phyloP scores from a whole-genome alignment of 2,113 vertebrate genomes.

The Microcebus murinus region DNA sequence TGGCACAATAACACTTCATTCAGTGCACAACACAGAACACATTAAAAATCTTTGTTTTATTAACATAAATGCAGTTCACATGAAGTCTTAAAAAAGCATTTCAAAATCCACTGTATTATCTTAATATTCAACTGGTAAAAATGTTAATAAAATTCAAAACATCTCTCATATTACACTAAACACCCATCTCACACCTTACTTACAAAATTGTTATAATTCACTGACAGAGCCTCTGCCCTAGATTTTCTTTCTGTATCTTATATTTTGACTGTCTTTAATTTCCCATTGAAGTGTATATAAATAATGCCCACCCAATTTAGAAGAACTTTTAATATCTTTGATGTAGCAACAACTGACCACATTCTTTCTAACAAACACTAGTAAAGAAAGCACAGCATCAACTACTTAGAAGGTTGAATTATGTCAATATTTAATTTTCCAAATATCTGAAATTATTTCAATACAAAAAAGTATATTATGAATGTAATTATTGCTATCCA shows the following conservation, averaged over 20 bases:
- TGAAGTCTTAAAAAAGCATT: background rate
- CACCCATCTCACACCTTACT: background rate
- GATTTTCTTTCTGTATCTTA: background rate
- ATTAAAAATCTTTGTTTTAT: background rate
- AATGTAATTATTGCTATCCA: background rate
- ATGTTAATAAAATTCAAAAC: background rate
- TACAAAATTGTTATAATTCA: background rate
- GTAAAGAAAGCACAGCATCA: too few relatives aligned
- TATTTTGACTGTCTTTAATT: background rate
- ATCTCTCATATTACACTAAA: background rate
- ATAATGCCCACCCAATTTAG: background rate
- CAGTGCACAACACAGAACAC: background rate
- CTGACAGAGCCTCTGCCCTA: background rate
- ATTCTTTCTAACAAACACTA: background rate
- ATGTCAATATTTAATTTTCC: background rate
- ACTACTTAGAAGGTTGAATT: too few relatives aligned
- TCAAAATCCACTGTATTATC: background rate
- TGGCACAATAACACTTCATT: background rate
- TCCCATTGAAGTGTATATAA: background rate
- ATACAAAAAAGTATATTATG: background rate
- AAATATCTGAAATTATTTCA: background rate
- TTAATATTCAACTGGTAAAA: background rate
- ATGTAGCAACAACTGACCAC: background rate
- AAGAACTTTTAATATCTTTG: background rate
- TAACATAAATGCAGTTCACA: background rate